Evolutionary conservation across 2,888 invertebrate genomes (phyloP), one percentile per base, ranked within the genome.

Genomic region (Troglohyphantes excavatus): DNA sequence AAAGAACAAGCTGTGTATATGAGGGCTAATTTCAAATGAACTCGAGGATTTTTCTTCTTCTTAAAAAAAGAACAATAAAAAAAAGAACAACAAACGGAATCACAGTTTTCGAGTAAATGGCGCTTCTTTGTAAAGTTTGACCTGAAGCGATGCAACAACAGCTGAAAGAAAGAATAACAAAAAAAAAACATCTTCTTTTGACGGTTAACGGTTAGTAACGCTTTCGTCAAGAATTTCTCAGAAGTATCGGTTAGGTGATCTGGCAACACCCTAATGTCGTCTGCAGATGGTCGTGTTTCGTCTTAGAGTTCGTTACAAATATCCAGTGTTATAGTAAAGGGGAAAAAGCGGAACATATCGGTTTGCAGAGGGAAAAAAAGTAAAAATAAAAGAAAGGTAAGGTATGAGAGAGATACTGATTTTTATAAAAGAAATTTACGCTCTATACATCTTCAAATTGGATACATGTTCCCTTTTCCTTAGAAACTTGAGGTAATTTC

Each of bases 211-310:
- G 67, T 67, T 76, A 67, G 26, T 76, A 84, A 84, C 75, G 75
- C 33, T 65, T 67, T 75, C 75, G 65, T 29, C 29, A n/a, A 53
- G 75, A 84, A 53, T 84, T 84, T 84, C 84, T 59, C 33, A 33
- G 53, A 75, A 84, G 75, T 75, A 84, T 84, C 59, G 84, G 67
- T 84, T 84, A 75, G 53, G 67, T 82, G 82, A 82, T 82, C 82
- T 82, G 82, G 82, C 82, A 82, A 82, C 82, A 72, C 72, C 82
- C 82, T 82, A 82, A 82, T 82, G 82, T 82, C 82, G 82, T 82
- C 82, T 82, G 72, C 82, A 82, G 82, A 72, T 82, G 82, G 82
- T 82, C 61, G 82, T 59, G 68, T 82, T 82, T 82, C 82, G 53
- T 17, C 65, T 53, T 11, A 27, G 72, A 27, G 82, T 72, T 81